Evolutionary conservation across 2,888 invertebrate species (phyloP).

Genomic region (Eristalis pertinax): DNA sequence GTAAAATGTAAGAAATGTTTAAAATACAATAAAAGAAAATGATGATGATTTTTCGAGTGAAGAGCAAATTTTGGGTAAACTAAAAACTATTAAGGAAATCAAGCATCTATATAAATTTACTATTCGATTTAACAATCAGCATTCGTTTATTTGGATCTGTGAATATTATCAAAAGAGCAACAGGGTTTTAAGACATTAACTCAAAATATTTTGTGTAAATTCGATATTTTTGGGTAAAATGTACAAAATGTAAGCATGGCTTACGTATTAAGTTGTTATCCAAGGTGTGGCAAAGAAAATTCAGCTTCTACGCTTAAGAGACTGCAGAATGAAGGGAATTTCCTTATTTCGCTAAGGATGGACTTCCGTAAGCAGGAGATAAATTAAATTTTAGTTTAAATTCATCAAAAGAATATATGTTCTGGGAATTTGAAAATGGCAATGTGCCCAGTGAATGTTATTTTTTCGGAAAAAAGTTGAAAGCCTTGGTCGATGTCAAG

Average conservation of each 20-base stretch:
- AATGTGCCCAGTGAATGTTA: too few species aligned
- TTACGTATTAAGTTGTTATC: not conserved
- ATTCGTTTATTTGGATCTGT: not conserved
- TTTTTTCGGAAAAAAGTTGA: too few species aligned
- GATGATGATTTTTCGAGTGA: too few species aligned
- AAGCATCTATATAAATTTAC: not conserved
- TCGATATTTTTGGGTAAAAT: not conserved
- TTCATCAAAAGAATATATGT: too few species aligned
- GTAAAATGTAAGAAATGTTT: not conserved
- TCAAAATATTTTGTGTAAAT: not conserved
- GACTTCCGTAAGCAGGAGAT: too few species aligned
- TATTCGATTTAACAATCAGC: not conserved
- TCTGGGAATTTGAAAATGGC: too few species aligned
- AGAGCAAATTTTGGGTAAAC: too few species aligned
- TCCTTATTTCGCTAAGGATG: too few species aligned
- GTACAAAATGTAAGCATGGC: not conserved
- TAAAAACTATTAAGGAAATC: not conserved
- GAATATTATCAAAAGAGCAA: slow-evolving; percentile 41
- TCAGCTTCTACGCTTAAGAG: too few species aligned
- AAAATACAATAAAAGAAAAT: not conserved
- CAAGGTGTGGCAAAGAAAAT: not conserved
- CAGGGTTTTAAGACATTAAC: not conserved
- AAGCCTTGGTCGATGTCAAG: too few species aligned
- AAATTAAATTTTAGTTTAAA: too few species aligned
- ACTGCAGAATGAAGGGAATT: too few species aligned